These are phyloP conservation scores for Umimayanthus kanabou DNA, from an alignment of 92 coral and sea anemone genomes.

Conservation along the genomic window DNA sequence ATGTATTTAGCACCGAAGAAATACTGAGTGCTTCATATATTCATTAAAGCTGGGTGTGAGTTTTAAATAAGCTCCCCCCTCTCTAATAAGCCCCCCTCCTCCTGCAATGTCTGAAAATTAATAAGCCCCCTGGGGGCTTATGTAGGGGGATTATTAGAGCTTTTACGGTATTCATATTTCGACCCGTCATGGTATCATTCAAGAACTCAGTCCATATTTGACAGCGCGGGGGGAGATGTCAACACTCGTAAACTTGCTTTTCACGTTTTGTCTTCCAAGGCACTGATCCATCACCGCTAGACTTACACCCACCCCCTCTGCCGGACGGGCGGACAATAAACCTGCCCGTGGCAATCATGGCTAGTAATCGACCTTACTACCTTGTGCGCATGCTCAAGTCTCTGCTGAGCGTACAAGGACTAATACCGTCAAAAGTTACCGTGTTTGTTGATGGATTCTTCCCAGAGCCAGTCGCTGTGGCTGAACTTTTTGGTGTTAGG, in stretches of 20 bases:
- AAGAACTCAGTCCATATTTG: no score
- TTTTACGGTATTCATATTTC: no score
- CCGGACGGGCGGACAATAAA: conserved; percentile 63
- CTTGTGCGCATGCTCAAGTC: conserved; percentile 73
- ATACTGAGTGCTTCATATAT: no score
- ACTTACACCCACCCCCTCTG: conserved; percentile 64
- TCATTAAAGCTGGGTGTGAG: no score
- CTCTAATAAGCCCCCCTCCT: no score
- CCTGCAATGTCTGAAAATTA: no score
- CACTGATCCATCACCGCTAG: conserved; percentile 54
- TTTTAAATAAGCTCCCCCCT: no score
- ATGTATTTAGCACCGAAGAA: no score
- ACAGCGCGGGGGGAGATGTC: no score
- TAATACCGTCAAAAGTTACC: conserved; percentile 69
- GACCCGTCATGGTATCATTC: no score
- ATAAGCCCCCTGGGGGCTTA: no score
- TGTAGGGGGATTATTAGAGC: no score
- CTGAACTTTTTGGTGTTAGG: conserved; percentile 64
- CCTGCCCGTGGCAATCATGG: conserved; percentile 79
- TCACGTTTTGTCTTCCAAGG: conserved; percentile 42
- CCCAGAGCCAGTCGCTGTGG: conserved; percentile 70
- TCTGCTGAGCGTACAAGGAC: conserved; percentile 67
- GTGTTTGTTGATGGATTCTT: conserved; percentile 82
- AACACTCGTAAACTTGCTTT: not conserved
- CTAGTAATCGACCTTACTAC: conserved; percentile 82